Percentiles rank a stretch among this genome's conserved stretches.
These are phyloP conservation scores for Matsumyia berberina DNA, from an alignment of 2,888 invertebrate genomes.

Conservation along the genomic window DNA sequence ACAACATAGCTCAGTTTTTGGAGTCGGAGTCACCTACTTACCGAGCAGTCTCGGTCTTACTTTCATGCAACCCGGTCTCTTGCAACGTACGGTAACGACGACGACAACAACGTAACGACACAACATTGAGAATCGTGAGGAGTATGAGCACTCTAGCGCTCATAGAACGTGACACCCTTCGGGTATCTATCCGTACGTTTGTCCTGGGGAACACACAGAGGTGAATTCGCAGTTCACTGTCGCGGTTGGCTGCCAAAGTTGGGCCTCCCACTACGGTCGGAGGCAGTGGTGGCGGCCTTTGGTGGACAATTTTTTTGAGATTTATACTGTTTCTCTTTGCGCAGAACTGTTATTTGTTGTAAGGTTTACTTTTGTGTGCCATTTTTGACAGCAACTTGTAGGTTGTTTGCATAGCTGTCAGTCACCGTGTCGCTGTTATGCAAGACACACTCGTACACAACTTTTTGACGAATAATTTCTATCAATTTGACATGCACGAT, in stretches of 20 bases:
- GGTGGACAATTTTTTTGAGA: slow-evolving; percentile 63
- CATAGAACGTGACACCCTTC: slow-evolving; percentile 75
- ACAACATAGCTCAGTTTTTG: slow-evolving; percentile 36
- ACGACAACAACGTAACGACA: slow-evolving; percentile 32
- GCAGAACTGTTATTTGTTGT: slow-evolving; percentile 42
- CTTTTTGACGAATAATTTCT: slow-evolving; percentile 66
- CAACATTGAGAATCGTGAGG: slow-evolving; percentile 71
- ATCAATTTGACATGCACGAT: slow-evolving; percentile 75
- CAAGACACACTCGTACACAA: slow-evolving; percentile 40
- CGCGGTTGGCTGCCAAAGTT: slow-evolving; percentile 46
- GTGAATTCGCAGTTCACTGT: slow-evolving; percentile 59
- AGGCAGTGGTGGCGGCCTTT: slow-evolving; percentile 44
- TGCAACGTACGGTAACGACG: slow-evolving; percentile 47
- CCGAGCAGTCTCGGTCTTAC: slow-evolving; percentile 53
- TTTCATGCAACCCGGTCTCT: slow-evolving; percentile 60
- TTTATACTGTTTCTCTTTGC: too few species aligned
- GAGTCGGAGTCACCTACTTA: slow-evolving; percentile 46
- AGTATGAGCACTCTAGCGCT: slow-evolving; percentile 65
- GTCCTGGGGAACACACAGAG: slow-evolving; percentile 50
- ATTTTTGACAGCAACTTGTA: slow-evolving; percentile 71
- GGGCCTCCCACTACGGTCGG: slow-evolving; percentile 64
- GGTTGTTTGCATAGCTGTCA: slow-evolving; percentile 75
- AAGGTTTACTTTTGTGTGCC: slow-evolving; percentile 54
- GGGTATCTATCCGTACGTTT: slow-evolving; percentile 60
- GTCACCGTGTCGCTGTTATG: slow-evolving; percentile 67